These are phyloP conservation scores for Euura lappo DNA, from an alignment of 1,140 invertebrate species.

Conservation along the genomic window DNA sequence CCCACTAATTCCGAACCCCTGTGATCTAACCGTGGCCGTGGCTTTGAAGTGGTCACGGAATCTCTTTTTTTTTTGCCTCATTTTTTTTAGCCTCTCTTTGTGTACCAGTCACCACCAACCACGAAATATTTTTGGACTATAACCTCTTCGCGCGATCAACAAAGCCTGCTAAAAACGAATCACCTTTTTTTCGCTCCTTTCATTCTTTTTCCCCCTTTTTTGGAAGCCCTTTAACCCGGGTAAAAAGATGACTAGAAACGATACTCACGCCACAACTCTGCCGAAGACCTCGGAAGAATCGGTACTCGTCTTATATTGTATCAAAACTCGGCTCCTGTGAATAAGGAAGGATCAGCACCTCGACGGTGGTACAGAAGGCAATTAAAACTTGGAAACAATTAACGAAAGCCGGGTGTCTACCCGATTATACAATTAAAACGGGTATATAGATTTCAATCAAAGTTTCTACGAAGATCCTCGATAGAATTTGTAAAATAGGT, in stretches of 20 bases:
- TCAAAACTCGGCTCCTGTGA: too few species aligned
- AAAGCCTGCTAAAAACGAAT: slow-evolving; percentile 1
- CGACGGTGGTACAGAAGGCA: background rate
- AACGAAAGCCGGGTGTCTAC: background rate
- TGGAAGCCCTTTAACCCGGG: background rate
- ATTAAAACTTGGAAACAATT: background rate
- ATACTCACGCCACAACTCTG: background rate
- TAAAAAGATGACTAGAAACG: background rate
- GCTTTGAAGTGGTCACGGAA: too few species aligned
- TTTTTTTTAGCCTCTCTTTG: too few species aligned
- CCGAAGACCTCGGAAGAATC: background rate
- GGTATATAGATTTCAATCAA: background rate
- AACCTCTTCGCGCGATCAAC: background rate
- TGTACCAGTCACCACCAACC: too few species aligned
- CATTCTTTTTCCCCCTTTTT: background rate
- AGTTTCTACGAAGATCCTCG: background rate
- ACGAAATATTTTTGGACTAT: too few species aligned
- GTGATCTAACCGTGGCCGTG: too few species aligned
- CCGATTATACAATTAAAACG: background rate
- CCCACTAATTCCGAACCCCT: too few species aligned
- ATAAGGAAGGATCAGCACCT: too few species aligned
- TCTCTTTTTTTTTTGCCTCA: too few species aligned
- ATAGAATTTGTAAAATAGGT: too few species aligned
- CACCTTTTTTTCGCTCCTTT: background rate
- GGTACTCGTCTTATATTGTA: background rate